These are phyloP conservation scores for Thyatira batis DNA, from an alignment of 2,888 invertebrate genomes.

Conservation along the genomic window DNA sequence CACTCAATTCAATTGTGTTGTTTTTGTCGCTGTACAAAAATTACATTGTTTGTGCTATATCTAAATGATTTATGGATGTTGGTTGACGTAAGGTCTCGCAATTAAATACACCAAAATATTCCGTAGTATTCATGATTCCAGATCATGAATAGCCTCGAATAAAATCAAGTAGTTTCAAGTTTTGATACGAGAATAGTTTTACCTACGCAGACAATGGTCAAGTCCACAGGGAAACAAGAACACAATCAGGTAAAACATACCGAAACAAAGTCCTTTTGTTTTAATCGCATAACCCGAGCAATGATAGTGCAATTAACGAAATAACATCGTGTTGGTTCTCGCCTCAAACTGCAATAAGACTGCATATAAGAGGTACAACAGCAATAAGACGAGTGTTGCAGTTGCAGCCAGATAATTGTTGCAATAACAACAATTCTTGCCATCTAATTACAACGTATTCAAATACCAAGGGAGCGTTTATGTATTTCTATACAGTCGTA, in stretches of 20 bases:
- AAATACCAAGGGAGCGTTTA: conserved; percentile 24
- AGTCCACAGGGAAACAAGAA: not conserved
- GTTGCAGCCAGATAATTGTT: conserved; percentile 59
- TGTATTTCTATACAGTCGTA: not conserved
- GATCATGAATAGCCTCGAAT: no score
- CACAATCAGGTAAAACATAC: not conserved
- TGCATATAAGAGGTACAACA: conserved; percentile 25
- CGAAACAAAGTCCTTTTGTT: conserved; percentile 18
- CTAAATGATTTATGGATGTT: not conserved
- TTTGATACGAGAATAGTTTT: no score
- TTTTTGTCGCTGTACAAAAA: not conserved
- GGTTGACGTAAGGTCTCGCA: no score
- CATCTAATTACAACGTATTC: conserved; percentile 59
- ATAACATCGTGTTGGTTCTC: conserved; percentile 43
- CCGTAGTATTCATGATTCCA: no score
- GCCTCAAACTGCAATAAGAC: conserved; percentile 40
- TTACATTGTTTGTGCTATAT: not conserved
- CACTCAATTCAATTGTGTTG: not conserved
- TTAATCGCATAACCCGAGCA: conserved; percentile 33
- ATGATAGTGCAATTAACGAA: conserved; percentile 56
- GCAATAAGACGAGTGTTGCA: conserved; percentile 55
- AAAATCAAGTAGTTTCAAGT: no score
- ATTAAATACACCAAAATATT: no score
- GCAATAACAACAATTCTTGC: conserved; percentile 65
- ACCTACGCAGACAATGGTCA: not conserved